Evolutionary conservation across 1,140 invertebrate species (phyloP).

Genomic region (Ips typographus): DNA sequence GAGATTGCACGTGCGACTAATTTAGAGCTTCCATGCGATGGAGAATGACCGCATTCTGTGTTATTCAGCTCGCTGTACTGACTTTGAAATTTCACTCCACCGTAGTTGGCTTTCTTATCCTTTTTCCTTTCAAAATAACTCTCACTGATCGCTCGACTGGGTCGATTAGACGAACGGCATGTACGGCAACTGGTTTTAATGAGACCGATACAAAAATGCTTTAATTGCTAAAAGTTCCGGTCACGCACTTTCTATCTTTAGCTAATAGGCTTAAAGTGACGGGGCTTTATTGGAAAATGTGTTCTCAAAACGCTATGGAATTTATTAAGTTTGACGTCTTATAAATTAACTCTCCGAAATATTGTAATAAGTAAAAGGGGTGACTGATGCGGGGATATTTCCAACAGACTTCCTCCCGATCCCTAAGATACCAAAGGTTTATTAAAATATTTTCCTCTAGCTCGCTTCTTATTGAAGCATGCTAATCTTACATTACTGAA

Average conservation of each 20-base stretch:
- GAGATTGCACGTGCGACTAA: slow-evolving; percentile 22
- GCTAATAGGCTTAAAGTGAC: slow-evolving; percentile 25
- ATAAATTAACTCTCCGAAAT: slow-evolving; percentile 19
- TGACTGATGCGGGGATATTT: slow-evolving; percentile 17
- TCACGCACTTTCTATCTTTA: slow-evolving; percentile 16
- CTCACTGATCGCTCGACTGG: too few relatives aligned
- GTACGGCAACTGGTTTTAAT: too few relatives aligned
- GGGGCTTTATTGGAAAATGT: slow-evolving; percentile 20
- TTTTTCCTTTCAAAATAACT: too few relatives aligned
- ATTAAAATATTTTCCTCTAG: slow-evolving; percentile 17
- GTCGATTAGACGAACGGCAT: too few relatives aligned
- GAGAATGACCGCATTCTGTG: slow-evolving; percentile 21
- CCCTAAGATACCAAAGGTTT: slow-evolving; percentile 11
- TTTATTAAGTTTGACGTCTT: slow-evolving; percentile 27
- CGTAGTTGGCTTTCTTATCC: not conserved
- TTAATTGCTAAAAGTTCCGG: slow-evolving; percentile 8
- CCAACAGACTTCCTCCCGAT: slow-evolving; percentile 6
- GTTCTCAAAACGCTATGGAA: slow-evolving; percentile 14
- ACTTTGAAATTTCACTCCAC: slow-evolving; percentile 30
- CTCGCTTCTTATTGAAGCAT: too few relatives aligned
- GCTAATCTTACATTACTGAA: too few relatives aligned
- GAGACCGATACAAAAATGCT: not conserved
- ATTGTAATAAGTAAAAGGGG: slow-evolving; percentile 24
- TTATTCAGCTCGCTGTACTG: not conserved
- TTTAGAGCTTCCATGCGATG: slow-evolving; percentile 21